A percentile compares a stretch with the other conserved stretches of the same genome.
Conservation (phyloP, 2,797 vertebrate genomes). For the Mormyrus hasselquistii region DNA sequence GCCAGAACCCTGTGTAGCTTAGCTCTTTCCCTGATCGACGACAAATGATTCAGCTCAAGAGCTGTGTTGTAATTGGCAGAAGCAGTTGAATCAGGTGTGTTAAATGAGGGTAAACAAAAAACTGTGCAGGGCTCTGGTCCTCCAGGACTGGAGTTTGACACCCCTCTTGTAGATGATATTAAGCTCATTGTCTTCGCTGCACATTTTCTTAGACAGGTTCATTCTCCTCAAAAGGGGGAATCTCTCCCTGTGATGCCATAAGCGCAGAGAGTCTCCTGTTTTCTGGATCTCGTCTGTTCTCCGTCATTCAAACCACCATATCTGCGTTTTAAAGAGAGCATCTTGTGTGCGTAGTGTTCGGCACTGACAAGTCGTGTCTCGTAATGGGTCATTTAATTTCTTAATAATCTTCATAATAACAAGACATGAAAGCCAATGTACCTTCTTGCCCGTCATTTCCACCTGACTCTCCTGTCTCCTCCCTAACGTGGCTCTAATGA, state of each 20-base stretch:
- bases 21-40: too few species aligned
- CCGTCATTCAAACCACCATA: not conserved
- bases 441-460: too few species aligned
- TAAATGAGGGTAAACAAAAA: not conserved
- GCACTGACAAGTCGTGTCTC: not conserved
- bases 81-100: not conserved
- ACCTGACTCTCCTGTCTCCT: too few species aligned
- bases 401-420: too few species aligned
- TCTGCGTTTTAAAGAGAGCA: conserved; percentile 25
- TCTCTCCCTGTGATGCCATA: not conserved
- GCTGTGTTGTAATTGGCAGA: not conserved
- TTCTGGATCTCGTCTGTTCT: not conserved
- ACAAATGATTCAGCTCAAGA: too few species aligned
- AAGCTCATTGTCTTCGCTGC: not conserved
- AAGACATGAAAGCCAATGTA: too few species aligned
- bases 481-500: too few species aligned
- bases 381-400: too few species aligned
- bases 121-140: not conserved
- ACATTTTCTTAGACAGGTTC: not conserved
- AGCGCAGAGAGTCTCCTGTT: not conserved
- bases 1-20: too few species aligned
- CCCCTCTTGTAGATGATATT: not conserved
- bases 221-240: not conserved
- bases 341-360: conserved; percentile 32
- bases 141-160: not conserved